These are phyloP conservation scores for Catocala nupta DNA, from an alignment of 2,888 invertebrate species.

Conservation along the genomic window DNA sequence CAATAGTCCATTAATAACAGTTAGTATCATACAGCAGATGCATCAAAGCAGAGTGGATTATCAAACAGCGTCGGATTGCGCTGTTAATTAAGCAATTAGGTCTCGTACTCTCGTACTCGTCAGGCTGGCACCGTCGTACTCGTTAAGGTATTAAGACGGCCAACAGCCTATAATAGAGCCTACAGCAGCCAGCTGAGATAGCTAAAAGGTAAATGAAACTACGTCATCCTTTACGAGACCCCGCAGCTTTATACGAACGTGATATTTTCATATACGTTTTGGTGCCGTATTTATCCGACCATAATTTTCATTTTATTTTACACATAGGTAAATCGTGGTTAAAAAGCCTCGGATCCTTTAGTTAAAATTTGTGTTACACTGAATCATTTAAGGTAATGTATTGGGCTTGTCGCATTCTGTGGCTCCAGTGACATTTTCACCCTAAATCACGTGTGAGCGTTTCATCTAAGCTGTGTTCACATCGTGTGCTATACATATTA, in stretches of 20 bases:
- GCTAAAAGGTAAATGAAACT: slow-evolving; percentile 24
- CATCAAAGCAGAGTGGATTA: slow-evolving; percentile 47
- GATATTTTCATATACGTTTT: slow-evolving; percentile 3
- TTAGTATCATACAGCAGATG: slow-evolving; percentile 44
- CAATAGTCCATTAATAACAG: slow-evolving; percentile 50
- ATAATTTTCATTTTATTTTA: not conserved
- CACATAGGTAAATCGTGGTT: not conserved
- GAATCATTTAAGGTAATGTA: slow-evolving; percentile 15
- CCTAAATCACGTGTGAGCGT: slow-evolving; percentile 69
- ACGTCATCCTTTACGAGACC: slow-evolving; percentile 23
- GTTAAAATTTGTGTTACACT: slow-evolving; percentile 11
- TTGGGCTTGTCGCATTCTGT: slow-evolving; percentile 31
- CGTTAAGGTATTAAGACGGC: slow-evolving; percentile 65
- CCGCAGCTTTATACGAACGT: too few relatives aligned
- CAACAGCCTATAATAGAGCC: slow-evolving; percentile 56
- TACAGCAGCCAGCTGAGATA: slow-evolving; percentile 30
- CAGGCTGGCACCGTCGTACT: slow-evolving; percentile 59
- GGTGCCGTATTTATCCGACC: not conserved
- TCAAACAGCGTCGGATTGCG: slow-evolving; percentile 61
- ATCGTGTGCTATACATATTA: slow-evolving; percentile 49
- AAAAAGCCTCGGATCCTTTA: slow-evolving; percentile 10
- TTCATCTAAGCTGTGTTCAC: slow-evolving; percentile 59
- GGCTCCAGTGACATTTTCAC: slow-evolving; percentile 59
- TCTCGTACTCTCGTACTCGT: slow-evolving; percentile 57
- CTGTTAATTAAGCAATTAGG: slow-evolving; percentile 76